Evolutionary conservation across 1,140 invertebrate genomes (phyloP), one percentile per base, ranked within the genome.

Genomic region (Monomorium pharaonis): DNA sequence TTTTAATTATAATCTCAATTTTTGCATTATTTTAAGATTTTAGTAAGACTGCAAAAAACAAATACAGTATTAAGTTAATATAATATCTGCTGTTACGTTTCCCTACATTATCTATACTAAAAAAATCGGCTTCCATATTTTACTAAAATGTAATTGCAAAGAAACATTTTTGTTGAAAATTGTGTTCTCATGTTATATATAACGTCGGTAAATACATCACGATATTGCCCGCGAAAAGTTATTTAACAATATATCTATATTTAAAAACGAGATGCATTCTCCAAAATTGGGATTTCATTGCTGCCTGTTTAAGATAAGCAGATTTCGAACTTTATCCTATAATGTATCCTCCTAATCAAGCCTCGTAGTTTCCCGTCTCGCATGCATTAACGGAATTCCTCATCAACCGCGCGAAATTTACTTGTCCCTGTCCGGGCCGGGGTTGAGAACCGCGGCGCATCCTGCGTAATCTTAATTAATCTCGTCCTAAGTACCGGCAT

Each of bases 391-490:
- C 67, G n/a, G 56, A 83, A 74, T 72, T 83, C 51, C 65, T 74
- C 51, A 72, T 72, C 37, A 83, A 74, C 51, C 67, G 51, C 78
- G 27, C 37, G 33, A 72, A 72, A 83, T 83, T 83, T 67, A 56
- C 77, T 80, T 24, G 67, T 33, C 44, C 14, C 37, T 12, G 78
- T 58, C 67, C 37, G 24, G 37, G 3, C 33, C 63, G 18, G 65
- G 47, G 78, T 83, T 83, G 78, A 83, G 78, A 83, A 83, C 78
- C 78, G 78, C 78, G 51, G 78, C 78, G 78, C 78, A 51, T 88
- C 30, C 24, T 54, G 18, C 56, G 84, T 84, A 89, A 89, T 89
- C 87, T 89, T 80, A 86, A 89, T 89, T 89, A 89, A 89, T 85
- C 51, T 42, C 54, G 47, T 72, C 56, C 74, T 78, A 75, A 86